Percentiles rank a stretch among this genome's conserved stretches.
Conservation (phyloP, 2,797 vertebrate genomes). For the Sebastes itinus region DNA sequence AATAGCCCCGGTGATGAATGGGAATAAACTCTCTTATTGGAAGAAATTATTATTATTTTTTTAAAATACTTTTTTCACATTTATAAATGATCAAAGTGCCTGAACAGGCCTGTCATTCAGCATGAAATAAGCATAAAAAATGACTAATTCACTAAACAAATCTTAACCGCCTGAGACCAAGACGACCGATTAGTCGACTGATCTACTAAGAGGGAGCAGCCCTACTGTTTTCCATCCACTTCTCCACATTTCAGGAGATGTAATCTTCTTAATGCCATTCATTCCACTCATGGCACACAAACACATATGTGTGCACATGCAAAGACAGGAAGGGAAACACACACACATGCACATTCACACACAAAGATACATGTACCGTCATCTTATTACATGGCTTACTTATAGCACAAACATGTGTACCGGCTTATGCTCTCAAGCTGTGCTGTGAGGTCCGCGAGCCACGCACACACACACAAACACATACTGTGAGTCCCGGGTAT, state of each 20-base stretch:
- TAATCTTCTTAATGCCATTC: not conserved
- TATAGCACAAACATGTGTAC: conserved; percentile 58
- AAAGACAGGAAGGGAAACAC: not conserved
- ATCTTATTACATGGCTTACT: conserved; percentile 49
- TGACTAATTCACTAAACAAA: not conserved
- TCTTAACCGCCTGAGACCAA: too few species aligned
- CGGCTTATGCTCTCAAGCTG: conserved; percentile 38
- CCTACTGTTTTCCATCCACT: not conserved
- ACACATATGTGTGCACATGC: not conserved
- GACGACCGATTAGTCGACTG: not conserved
- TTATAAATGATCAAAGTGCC: not conserved
- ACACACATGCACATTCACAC: not conserved
- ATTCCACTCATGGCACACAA: not conserved
- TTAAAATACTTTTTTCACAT: too few species aligned
- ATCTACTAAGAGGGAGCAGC: not conserved
- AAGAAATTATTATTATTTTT: too few species aligned
- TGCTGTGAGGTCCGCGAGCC: not conserved
- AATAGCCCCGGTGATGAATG: too few species aligned
- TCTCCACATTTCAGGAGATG: not conserved
- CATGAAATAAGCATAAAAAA: not conserved
- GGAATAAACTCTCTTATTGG: too few species aligned
- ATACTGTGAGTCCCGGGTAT: conserved; percentile 24
- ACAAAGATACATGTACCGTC: not conserved
- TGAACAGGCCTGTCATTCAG: not conserved
- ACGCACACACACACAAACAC: not conserved